These are phyloP conservation scores for Peromyscus eremicus DNA, from an alignment of 2,797 vertebrate genomes.

Conservation along the genomic window DNA sequence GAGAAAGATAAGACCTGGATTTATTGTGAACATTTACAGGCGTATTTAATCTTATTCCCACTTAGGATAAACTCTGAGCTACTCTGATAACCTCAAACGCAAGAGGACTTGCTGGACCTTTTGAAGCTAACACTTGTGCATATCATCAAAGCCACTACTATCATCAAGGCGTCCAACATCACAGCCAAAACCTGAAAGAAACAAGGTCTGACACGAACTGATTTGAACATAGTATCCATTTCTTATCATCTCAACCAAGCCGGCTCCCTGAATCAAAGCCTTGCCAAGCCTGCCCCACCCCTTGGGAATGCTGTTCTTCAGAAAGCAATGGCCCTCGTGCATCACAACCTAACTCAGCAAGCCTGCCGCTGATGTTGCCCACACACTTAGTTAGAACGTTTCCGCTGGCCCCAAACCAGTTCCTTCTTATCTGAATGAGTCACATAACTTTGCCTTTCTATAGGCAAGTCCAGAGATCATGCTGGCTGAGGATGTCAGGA, in stretches of 20 bases:
- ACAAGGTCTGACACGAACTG: neutral
- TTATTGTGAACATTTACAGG: neutral
- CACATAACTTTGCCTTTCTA: neutral
- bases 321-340: neutral
- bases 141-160: neutral
- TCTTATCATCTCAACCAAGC: neutral
- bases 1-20: neutral
- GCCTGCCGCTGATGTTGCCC: fast-evolving
- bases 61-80: neutral
- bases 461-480: neutral
- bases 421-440: neutral
- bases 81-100: neutral
- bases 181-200: neutral
- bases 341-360: neutral
- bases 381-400: fast-evolving
- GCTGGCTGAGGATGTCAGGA: neutral
- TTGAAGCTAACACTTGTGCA: neutral
- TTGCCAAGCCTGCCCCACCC: neutral
- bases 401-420: neutral
- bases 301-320: neutral
- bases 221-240: fast-evolving
- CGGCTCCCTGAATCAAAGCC: neutral
- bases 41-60: neutral
- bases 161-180: neutral
- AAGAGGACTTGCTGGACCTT: neutral